Evolutionary conservation across 2,113 vertebrate species (phyloP), one percentile per base, ranked within the genome.

Genomic region (Chitala chitala): DNA sequence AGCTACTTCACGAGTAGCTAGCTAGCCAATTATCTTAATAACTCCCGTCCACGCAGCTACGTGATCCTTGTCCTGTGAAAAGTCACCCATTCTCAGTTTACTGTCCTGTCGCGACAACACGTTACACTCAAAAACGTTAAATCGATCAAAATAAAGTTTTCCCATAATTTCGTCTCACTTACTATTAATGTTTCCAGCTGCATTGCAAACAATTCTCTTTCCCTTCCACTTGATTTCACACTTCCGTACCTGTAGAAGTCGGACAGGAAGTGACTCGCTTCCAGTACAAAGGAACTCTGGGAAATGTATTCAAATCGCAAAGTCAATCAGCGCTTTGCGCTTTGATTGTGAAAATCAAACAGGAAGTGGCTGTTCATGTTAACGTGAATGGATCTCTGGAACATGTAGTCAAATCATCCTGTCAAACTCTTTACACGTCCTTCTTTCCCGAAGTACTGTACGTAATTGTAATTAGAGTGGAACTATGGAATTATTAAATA

Each of bases 171-270:
- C 46, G 1, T 54, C 46, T 58, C 61, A 79, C 87, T 89, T 84
- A 88, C 88, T 74, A 76, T 80, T 85, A 77, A 77, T 76, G 76
- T 58, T 46, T 76, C 20, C 80, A 69, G 63, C 70, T 83, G 84
- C 86, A 76, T 40, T 75, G 55, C 68, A 82, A 79, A 82, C 54
- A 51, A 69, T 73, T 65, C 22, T 73, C 17, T 65, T n/a, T n/a
- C n/a, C 69, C 50, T 74, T 77, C 61, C 66, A 77, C 77, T 78
- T 71, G 51, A 71, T 48, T 63, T 64, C 31, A 33, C 70, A 81
- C 72, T 80, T 82, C 80, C 81, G 78, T 78, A 71, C n/a, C 76
- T 65, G 61, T 75, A 13, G 13, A 33, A 77, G 40, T 75, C 64
- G 66, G 17, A 64, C 10, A 59, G 36, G 71, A 74, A 42, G 15